Percentiles rank a stretch among this genome's conserved stretches.
These are phyloP conservation scores for Acanthurus leucopareius DNA, from an alignment of 2,797 vertebrate species.

Conservation along the genomic window DNA sequence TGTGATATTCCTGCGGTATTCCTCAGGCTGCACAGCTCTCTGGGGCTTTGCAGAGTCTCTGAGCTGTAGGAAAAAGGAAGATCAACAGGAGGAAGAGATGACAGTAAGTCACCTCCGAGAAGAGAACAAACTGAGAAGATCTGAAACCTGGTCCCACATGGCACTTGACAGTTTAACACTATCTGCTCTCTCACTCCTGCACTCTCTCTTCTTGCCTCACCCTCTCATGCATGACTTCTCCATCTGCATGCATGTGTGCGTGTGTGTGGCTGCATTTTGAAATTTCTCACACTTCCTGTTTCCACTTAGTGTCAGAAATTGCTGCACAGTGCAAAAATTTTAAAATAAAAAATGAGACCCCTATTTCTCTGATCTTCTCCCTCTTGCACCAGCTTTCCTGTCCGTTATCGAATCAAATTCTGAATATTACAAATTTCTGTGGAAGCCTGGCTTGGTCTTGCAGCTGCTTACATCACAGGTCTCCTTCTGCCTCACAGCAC, in stretches of 20 bases:
- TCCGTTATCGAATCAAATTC: constrained; percentile 38
- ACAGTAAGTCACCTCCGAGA: constrained; percentile 73
- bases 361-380: constrained; percentile 16
- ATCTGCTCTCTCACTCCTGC: constrained; percentile 7
- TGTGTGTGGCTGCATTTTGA: not conserved
- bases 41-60: constrained; percentile 59
- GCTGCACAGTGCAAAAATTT: not conserved
- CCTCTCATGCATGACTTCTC: constrained; percentile 21
- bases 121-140: constrained; percentile 57
- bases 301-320: not conserved
- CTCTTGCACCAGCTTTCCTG: constrained; percentile 46
- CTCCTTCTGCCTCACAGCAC: constrained; percentile 32
- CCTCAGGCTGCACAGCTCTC: constrained; percentile 63
- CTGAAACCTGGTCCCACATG: constrained; percentile 66
- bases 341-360: not conserved
- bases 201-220: constrained; percentile 7
- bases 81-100: constrained; percentile 63
- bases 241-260: constrained; percentile 13
- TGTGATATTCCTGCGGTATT: constrained; percentile 68
- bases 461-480: constrained; percentile 70
- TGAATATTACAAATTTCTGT: constrained; percentile 18
- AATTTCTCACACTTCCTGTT: not conserved
- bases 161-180: constrained; percentile 68
- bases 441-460: constrained; percentile 47
- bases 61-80: constrained; percentile 60